phyloP scores from a whole-genome alignment of 2,113 vertebrate species.

The Herpetotheres cachinnans region DNA sequence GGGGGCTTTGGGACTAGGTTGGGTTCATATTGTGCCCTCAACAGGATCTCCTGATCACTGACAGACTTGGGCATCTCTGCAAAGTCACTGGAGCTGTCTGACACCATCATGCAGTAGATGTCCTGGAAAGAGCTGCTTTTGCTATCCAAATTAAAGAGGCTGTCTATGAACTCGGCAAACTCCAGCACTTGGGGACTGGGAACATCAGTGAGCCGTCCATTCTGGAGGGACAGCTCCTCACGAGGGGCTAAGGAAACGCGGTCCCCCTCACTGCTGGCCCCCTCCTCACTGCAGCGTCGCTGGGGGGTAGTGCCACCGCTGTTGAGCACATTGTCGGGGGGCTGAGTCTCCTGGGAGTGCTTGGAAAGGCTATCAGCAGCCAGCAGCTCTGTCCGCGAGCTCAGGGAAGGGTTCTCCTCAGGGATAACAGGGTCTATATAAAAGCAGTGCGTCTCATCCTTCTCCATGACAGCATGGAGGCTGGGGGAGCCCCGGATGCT shows the following conservation, averaged over 20 bases:
- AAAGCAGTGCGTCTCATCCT: constrained; percentile 83
- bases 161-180: constrained; percentile 97
- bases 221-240: constrained; percentile 77
- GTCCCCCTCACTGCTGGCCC: constrained; percentile 47
- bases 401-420: constrained; percentile 95
- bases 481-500: constrained; percentile 93
- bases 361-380: constrained; percentile 90
- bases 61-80: constrained; percentile 78
- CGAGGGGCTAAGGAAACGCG: constrained; percentile 49
- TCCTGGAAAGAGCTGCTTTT: constrained; percentile 93
- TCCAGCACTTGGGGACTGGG: constrained; percentile 97
- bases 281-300: constrained; percentile 65
- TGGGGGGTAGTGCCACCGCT: constrained; percentile 74
- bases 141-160: constrained; percentile 93
- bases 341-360: constrained; percentile 81
- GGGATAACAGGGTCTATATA: constrained; percentile 92
- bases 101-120: constrained; percentile 87
- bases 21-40: constrained; percentile 92
- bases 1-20: constrained; percentile 97
- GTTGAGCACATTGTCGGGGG: constrained; percentile 65
- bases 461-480: constrained; percentile 88
- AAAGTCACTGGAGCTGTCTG: constrained; percentile 79
- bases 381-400: constrained; percentile 94
- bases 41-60: constrained; percentile 87
- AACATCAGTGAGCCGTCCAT: constrained; percentile 81